Conservation (phyloP, 2,888 invertebrate genomes). For the Eilema depressum region DNA sequence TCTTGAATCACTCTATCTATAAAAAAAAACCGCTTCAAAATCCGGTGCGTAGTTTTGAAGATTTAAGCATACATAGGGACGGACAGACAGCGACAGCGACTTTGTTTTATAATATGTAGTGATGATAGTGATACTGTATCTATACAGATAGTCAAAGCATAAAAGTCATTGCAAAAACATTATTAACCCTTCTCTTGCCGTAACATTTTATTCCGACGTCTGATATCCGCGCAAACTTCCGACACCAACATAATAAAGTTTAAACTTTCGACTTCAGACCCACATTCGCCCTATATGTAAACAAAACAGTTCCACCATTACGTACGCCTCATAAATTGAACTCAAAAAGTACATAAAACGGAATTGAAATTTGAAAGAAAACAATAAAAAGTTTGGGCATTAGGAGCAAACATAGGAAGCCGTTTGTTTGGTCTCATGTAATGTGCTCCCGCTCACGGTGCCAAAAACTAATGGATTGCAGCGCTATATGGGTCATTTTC, state of each 20-base stretch:
- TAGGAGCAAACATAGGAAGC: slow-evolving; percentile 39
- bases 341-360: slow-evolving; percentile 38
- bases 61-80: no score
- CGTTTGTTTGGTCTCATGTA: slow-evolving; percentile 34
- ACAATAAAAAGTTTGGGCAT: slow-evolving; percentile 53
- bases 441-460: slow-evolving; percentile 2
- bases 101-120: no score
- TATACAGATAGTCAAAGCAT: no score
- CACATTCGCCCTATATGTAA: slow-evolving; percentile 12
- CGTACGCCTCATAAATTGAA: slow-evolving; percentile 29
- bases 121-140: no score
- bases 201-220: neutral
- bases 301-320: slow-evolving; percentile 15
- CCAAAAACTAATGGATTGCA: slow-evolving; percentile 22
- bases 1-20: no score
- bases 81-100: no score
- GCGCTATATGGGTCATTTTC: neutral
- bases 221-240: no score
- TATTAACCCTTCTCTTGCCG: neutral
- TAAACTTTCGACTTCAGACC: slow-evolving; percentile 4
- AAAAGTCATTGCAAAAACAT: no score
- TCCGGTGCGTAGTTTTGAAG: no score
- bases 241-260: slow-evolving; percentile 15
- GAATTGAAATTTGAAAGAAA: slow-evolving; percentile 54
- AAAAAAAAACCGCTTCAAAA: no score